These are phyloP conservation scores for Bhutanitis thaidina DNA, from an alignment of 2,888 invertebrate species.

Conservation along the genomic window DNA sequence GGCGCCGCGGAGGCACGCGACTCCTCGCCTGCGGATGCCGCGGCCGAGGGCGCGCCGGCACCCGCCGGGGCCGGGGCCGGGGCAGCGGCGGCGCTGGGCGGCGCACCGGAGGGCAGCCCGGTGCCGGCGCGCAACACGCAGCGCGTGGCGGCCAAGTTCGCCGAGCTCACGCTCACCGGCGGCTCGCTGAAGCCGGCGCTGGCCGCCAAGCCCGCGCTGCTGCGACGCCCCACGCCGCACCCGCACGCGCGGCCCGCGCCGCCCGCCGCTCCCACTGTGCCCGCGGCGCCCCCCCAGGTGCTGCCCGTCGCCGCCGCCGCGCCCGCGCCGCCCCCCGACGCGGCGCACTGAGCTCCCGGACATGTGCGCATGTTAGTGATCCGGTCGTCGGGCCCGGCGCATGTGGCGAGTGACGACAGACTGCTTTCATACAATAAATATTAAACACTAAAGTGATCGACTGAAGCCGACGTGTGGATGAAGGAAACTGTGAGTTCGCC, in stretches of 20 bases:
- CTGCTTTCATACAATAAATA: too few species aligned
- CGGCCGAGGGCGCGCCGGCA: neutral
- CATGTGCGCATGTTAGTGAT: too few species aligned
- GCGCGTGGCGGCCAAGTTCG: conserved; percentile 82
- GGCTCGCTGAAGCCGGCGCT: conserved; percentile 86
- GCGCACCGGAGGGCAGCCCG: conserved; percentile 64
- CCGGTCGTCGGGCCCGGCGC: too few species aligned
- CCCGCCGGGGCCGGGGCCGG: neutral
- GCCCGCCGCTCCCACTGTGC: conserved; percentile 7
- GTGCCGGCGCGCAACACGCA: conserved; percentile 79
- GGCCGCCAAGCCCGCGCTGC: conserved; percentile 89
- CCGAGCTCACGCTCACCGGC: conserved; percentile 82
- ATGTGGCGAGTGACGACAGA: too few species aligned
- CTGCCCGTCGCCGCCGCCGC: conserved; percentile 1
- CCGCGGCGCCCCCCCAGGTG: neutral
- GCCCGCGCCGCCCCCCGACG: conserved; percentile 7
- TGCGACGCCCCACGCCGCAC: conserved; percentile 47
- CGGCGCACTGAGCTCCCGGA: neutral
- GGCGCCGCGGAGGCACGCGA: conserved; percentile 21
- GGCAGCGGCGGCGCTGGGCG: neutral
- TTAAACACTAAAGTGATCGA: too few species aligned
- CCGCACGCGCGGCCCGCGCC: conserved; percentile 9
- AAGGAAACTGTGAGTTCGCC: too few species aligned
- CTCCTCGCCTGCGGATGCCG: too few species aligned
- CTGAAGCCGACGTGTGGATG: too few species aligned